Base-by-base conservation (phyloP, 2,113 vertebrate genomes). In the Pelmatolapia mariae region DNA sequence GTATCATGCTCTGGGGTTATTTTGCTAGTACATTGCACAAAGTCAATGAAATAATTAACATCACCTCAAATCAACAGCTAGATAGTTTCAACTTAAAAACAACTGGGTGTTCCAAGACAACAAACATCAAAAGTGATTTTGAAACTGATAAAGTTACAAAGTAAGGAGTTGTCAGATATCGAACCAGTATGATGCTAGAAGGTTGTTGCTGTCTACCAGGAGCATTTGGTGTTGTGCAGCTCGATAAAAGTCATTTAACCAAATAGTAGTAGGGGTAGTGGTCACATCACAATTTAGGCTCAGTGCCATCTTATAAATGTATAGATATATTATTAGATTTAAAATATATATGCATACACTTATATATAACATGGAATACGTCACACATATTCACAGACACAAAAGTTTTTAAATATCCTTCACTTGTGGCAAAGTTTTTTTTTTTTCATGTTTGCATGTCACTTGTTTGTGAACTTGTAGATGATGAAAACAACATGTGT, bases 401-500 rank as follows among this genome's bases (percentile, higher is more conserved):
- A 78, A 78, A 78, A 52, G 10, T 59, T 57, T 81, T 81, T 1
- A 26, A 59, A 81, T 7, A 40, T 29, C 24, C 22, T 6, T 22
- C 38, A 16, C 31, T 36, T 59, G 5, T 9, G 50, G 59, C 31
- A 22, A 43, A 15, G 5, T 38, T 4, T 68, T 68, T 68, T 6
- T 38, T 4, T 68, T 68, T 68, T 38, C 10, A 19, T 82, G 68
- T 79, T 52, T 82, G n/a, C 33, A 26, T 59, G 66, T 24, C 33
- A 50, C 63, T 86, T 94, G 88, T 95, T 94, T 93, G 81, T 91
- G 63, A 92, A 59, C 78, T 84, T 88, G 45, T 45, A 16, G 12
- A 53, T 43, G 15, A 47, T 76, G 50, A 47, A 71, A 87, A 85
- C 76, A 78, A 82, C 71, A 24, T 78, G 52, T 87, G 52, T 87